phyloP scores from a whole-genome alignment of 2,113 vertebrate genomes.

The Butorides virescens region DNA sequence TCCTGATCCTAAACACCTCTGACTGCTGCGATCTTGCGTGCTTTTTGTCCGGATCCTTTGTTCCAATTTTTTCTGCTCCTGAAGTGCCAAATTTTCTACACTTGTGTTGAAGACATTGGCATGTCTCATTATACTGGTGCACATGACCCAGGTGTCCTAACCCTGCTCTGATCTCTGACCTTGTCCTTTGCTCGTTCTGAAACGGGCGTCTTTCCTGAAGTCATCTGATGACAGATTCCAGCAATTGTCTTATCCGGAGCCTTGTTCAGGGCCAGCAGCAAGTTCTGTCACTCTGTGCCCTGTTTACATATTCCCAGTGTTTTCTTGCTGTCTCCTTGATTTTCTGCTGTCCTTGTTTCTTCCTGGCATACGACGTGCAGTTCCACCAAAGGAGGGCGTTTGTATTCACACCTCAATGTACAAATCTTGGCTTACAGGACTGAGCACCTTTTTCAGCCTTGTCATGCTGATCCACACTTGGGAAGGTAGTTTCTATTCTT shows the following conservation, averaged over 20 bases:
- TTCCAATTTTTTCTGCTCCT: neutral
- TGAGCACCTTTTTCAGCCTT: neutral
- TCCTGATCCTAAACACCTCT: neutral
- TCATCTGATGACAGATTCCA: neutral
- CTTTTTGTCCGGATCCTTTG: neutral
- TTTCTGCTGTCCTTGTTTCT: neutral
- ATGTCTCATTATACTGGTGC: neutral
- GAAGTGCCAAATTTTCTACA: neutral
- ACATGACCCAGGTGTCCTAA: neutral
- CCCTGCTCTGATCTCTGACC: neutral
- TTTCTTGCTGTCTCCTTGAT: neutral
- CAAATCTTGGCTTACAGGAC: neutral
- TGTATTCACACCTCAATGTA: neutral
- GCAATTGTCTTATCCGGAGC: neutral
- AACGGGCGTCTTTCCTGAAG: neutral
- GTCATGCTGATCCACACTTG: neutral
- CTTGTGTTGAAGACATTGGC: neutral
- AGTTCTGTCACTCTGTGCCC: neutral
- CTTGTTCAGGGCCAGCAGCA: neutral
- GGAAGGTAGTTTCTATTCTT: neutral
- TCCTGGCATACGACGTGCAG: neutral
- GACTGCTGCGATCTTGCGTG: neutral
- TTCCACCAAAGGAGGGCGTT: neutral
- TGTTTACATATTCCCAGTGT: neutral
- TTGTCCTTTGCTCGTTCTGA: neutral